Percentiles rank a stretch among this genome's conserved stretches.
phyloP scores from a whole-genome alignment of 23 tunicate species.

The Trididemnum clinides region DNA sequence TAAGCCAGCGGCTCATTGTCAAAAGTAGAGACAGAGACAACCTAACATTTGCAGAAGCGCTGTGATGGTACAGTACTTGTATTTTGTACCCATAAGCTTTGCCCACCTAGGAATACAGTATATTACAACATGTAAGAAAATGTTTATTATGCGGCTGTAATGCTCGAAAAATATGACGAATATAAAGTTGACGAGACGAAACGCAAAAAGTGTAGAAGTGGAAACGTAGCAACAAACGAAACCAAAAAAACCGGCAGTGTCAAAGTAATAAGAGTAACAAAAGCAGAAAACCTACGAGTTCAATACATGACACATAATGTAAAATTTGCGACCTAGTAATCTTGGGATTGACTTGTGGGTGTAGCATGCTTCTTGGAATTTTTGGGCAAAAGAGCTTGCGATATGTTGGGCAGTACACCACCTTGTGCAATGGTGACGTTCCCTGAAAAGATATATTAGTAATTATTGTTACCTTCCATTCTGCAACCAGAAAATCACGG shows the following conservation, averaged over 20 bases:
- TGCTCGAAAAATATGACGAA: background rate
- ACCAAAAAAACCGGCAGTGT: background rate
- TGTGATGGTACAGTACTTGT: too few species aligned
- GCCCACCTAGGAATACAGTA: too few species aligned
- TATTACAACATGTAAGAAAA: too few species aligned
- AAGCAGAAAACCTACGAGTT: background rate
- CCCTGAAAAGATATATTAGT: too few species aligned
- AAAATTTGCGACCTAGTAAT: slow-evolving; percentile 18
- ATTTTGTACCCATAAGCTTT: too few species aligned
- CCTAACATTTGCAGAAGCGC: too few species aligned
- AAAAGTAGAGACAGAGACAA: too few species aligned
- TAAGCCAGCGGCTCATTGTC: too few species aligned
- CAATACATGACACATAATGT: background rate
- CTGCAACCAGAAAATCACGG: too few species aligned
- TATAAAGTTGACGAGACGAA: background rate
- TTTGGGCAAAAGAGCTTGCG: slow-evolving; percentile 66
- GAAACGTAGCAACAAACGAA: background rate
- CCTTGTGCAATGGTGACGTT: slow-evolving; percentile 92
- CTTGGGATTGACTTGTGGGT: slow-evolving; percentile 71
- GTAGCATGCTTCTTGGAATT: slow-evolving; percentile 31
- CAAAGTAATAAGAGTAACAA: background rate
- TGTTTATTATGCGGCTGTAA: too few species aligned
- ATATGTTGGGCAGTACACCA: slow-evolving; percentile 83
- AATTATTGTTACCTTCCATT: too few species aligned
- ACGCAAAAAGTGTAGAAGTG: background rate